Percentiles rank a stretch among this genome's conserved stretches.
Evolutionary conservation across 2,888 invertebrate genomes (phyloP).

Genomic region (Ceriagrion tenellum): DNA sequence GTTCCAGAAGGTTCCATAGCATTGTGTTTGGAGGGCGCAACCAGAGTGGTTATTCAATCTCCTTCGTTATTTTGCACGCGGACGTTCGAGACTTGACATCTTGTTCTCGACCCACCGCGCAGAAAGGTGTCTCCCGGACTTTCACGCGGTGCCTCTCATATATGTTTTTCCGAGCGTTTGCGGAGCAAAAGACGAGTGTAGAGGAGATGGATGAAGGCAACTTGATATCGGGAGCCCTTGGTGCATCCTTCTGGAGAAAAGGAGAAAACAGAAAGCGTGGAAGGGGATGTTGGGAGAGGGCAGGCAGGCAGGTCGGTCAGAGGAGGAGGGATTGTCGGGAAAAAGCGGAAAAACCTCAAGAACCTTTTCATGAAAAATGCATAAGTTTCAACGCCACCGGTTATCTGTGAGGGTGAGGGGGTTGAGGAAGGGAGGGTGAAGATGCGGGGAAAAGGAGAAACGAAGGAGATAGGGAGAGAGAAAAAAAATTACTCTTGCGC

Average conservation of each 20-base stretch:
- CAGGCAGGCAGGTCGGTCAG: background rate
- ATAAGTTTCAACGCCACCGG: constrained; percentile 37
- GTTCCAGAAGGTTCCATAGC: too few relatives aligned
- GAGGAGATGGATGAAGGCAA: background rate
- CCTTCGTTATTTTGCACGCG: too few relatives aligned
- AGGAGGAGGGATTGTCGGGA: background rate
- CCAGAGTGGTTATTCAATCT: too few relatives aligned
- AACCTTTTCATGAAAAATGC: constrained; percentile 46
- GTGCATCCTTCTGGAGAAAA: background rate
- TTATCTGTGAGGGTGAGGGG: background rate
- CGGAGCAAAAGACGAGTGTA: background rate
- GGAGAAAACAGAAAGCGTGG: background rate
- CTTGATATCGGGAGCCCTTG: background rate
- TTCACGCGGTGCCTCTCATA: background rate
- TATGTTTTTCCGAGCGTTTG: background rate
- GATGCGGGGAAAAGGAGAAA: background rate
- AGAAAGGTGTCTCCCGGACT: background rate
- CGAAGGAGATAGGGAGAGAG: background rate
- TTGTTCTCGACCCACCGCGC: background rate
- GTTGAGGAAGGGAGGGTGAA: background rate
- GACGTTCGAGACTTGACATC: background rate
- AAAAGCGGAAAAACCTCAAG: background rate
- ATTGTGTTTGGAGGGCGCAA: too few relatives aligned
- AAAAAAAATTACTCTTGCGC: background rate
- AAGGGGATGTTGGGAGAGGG: background rate